Percentiles rank a stretch among this genome's conserved stretches.
Evolutionary conservation across 2,113 vertebrate genomes (phyloP).

Genomic region (Apeltes quadracus): DNA sequence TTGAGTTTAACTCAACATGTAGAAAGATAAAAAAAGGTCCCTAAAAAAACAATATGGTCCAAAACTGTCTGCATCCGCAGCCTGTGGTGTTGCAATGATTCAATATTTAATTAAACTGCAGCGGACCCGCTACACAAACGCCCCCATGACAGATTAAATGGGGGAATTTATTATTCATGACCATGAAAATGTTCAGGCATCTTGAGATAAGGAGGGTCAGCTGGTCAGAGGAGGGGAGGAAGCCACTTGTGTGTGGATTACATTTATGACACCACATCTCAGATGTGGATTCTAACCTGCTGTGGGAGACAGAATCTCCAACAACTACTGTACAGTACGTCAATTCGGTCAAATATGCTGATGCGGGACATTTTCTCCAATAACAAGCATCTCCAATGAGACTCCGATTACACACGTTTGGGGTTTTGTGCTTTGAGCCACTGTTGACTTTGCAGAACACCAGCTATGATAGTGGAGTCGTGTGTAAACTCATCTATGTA

Average conservation of each 20-base stretch:
- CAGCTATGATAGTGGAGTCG: too few relatives aligned
- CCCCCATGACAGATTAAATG: neutral
- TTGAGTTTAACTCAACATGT: neutral
- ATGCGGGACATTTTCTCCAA: neutral
- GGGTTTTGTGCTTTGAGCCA: too few relatives aligned
- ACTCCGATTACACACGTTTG: too few relatives aligned
- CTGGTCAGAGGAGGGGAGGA: neutral
- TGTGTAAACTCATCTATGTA: too few relatives aligned
- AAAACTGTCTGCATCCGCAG: too few relatives aligned
- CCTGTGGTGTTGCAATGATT: neutral
- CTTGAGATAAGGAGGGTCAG: neutral
- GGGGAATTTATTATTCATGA: neutral
- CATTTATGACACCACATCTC: neutral
- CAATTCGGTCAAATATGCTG: too few relatives aligned
- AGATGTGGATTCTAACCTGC: neutral
- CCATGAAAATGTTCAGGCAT: neutral
- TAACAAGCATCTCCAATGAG: neutral
- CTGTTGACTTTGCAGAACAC: too few relatives aligned
- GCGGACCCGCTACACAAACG: neutral
- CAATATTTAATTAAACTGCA: neutral
- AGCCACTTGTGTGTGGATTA: neutral
- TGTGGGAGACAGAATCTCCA: neutral
- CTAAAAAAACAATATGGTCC: neutral
- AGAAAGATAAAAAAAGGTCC: neutral
- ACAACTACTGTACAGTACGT: too few relatives aligned